These are phyloP conservation scores for Trematomus bernacchii DNA, from an alignment of 2,797 vertebrate species.

Conservation along the genomic window DNA sequence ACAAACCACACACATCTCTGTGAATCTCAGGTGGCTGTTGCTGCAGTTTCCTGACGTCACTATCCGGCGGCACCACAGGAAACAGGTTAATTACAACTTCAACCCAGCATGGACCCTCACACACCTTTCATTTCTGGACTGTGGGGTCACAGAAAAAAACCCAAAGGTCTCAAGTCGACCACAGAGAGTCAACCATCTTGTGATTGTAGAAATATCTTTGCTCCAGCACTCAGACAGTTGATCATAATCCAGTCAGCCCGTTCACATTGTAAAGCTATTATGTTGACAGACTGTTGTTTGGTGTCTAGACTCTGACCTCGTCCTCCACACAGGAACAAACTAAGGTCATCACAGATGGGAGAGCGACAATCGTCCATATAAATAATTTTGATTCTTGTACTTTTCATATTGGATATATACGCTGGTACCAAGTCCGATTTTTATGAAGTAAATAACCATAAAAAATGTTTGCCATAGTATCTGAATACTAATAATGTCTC, in stretches of 20 bases:
- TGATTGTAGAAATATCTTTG: not conserved
- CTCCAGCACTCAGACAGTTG: not conserved
- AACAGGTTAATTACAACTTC: slow-evolving; percentile 64
- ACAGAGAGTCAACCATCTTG: not conserved
- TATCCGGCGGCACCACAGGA: slow-evolving; percentile 14
- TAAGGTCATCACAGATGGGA: not conserved
- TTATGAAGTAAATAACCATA: not conserved
- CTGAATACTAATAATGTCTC: no score
- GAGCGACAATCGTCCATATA: no score
- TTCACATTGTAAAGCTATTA: not conserved
- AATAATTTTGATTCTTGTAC: not conserved
- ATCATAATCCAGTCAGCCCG: slow-evolving; percentile 7
- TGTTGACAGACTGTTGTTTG: not conserved
- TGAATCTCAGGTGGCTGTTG: slow-evolving; percentile 21
- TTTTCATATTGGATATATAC: not conserved
- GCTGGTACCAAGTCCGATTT: not conserved
- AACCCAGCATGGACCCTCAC: slow-evolving; percentile 38
- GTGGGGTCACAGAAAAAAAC: slow-evolving; percentile 16
- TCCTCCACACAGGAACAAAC: not conserved
- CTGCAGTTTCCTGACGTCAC: slow-evolving; percentile 38
- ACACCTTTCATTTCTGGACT: slow-evolving; percentile 30
- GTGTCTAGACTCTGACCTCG: not conserved
- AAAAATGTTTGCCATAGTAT: no score
- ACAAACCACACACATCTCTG: not conserved
- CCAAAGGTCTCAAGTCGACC: not conserved